Evolutionary conservation across 2,888 invertebrate species (phyloP), one percentile per base, ranked within the genome.

Genomic region (Sinelater perroti): DNA sequence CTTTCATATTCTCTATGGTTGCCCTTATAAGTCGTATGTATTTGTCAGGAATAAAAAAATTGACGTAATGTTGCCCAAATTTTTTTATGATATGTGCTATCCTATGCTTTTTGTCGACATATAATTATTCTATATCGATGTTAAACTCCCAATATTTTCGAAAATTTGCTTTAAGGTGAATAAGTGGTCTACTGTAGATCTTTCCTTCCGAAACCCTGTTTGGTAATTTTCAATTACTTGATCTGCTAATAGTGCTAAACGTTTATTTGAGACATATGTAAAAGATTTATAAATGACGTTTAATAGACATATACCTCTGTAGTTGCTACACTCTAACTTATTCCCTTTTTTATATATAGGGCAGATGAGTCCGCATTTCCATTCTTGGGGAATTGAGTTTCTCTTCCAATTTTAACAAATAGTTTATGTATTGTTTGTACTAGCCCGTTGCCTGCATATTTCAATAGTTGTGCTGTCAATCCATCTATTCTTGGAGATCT

Each of bases 351-450:
- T 3, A n/a, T 30, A 30, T n/a, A 30, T 11, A 30, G 10, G 30
- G 8, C 30, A 30, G 3, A 30, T 30, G 8, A 30, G 30, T 30
- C 30, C 30, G 11, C 3, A 30, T 30, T 30, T 30, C 30, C 30
- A 30, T 30, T 30, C 30, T 11, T 30, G 30, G 2, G n/a, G 30
- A 3, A 30, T 30, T n/a, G n/a, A n/a, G n/a, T n/a, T n/a, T n/a
- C 30, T 30, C 11, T 30, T 11, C 30, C 30, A 30, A 30, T 30
- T 30, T 30, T 30, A 30, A 30, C 11, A 30, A 30, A 30, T 30
- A 30, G n/a, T 8, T 30, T 30, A 11, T 30, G 30, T 30, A 4
- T 30, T 30, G 30, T n/a, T 3, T 30, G 30, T 30, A 30, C 4
- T 30, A 30, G 30, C 3, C 11, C 30, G 11, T 8, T 30, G 30